Percentiles rank a stretch among this genome's conserved stretches.
Conservation (phyloP, 2,888 invertebrate genomes). For the Amblyteles armatorius region DNA sequence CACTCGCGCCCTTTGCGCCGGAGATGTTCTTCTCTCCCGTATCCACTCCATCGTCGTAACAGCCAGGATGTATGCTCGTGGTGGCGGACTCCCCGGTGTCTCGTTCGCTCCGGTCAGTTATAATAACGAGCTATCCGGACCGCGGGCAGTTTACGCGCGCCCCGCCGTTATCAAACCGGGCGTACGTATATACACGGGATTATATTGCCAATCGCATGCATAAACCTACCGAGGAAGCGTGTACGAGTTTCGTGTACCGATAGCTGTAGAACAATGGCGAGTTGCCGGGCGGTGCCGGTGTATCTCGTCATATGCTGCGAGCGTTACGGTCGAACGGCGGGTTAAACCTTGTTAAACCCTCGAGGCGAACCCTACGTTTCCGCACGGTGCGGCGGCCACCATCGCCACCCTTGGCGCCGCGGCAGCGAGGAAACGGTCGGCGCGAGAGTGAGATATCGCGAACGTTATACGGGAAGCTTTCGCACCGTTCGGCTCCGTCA, state of each 20-base stretch:
- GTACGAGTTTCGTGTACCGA: slow-evolving; percentile 54
- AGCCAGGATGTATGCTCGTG: slow-evolving; percentile 9
- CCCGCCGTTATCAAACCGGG: slow-evolving; percentile 1
- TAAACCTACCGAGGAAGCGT: slow-evolving; percentile 40
- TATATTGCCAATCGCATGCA: slow-evolving; percentile 53
- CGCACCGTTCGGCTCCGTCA: slow-evolving; percentile 70
- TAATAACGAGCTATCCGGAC: slow-evolving; percentile 77
- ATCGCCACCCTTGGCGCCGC: slow-evolving; percentile 2
- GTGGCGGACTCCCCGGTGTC: slow-evolving; percentile 80
- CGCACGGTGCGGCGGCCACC: not conserved
- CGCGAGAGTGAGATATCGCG: slow-evolving; percentile 37
- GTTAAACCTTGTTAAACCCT: slow-evolving; percentile 75
- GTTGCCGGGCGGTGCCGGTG: not conserved
- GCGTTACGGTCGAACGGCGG: slow-evolving; percentile 79
- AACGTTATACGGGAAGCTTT: slow-evolving; percentile 55
- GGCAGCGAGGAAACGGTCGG: slow-evolving; percentile 17
- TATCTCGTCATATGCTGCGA: slow-evolving; percentile 27
- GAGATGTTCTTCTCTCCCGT: slow-evolving; percentile 2
- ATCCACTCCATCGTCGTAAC: slow-evolving; percentile 3
- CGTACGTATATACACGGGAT: slow-evolving; percentile 18
- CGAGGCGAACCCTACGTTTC: slow-evolving; percentile 43
- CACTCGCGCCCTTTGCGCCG: not conserved
- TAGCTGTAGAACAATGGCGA: slow-evolving; percentile 32
- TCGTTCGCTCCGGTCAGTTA: slow-evolving; percentile 83
- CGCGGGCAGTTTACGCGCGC: slow-evolving; percentile 34